Evolutionary conservation across 2,113 vertebrate species (phyloP), one percentile per base, ranked within the genome.

Genomic region (Lophotis ruficrista): DNA sequence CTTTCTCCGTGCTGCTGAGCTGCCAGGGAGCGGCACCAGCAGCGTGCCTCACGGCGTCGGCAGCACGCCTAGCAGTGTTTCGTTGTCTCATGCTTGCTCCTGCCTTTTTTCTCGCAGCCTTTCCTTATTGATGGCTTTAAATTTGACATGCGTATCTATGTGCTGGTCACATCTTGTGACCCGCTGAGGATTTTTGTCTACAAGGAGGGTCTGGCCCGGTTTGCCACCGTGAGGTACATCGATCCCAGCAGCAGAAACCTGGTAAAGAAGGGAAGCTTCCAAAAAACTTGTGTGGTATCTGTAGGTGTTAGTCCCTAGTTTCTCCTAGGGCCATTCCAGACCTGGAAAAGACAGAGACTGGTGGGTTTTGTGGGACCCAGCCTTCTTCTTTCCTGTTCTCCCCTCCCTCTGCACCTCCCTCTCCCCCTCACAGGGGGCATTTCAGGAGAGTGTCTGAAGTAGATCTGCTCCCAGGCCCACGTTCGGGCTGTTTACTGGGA

Each of bases 71-170:
- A 13, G 48, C 53, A 20, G 4, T 9, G 51, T 62, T 57, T 25
- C 66, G 25, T 61, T 45, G 9, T 58, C 65, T 41, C 60, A 76
- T 7, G 41, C 66, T 41, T 57, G 51, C 28, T 19, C 68, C 84
- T 86, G 57, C 51, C 51, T 76, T 83, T 86, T 45, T 50, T 28
- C 85, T 78, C 62, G 25, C 96, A 98, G 98, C 98, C 98, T 58
- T 98, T 99, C 97, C 98, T 98, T 62, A 97, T 98, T 1, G 98
- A 98, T 5, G 98, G 98, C 85, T 98, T 98, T 86, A 98, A 98
- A 85, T 98, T 98, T 37, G 98, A 99, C 77, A 97, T 98, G 96
- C 95, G 98, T 11, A 87, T 98, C 91, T 98, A 98, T 0, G 97
- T 98, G 96, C 98, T 99, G 92, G 96, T 98, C 87, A 98, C 98